Conservation (phyloP, 1,140 invertebrate species). For the Rhynchophorus ferrugineus region DNA sequence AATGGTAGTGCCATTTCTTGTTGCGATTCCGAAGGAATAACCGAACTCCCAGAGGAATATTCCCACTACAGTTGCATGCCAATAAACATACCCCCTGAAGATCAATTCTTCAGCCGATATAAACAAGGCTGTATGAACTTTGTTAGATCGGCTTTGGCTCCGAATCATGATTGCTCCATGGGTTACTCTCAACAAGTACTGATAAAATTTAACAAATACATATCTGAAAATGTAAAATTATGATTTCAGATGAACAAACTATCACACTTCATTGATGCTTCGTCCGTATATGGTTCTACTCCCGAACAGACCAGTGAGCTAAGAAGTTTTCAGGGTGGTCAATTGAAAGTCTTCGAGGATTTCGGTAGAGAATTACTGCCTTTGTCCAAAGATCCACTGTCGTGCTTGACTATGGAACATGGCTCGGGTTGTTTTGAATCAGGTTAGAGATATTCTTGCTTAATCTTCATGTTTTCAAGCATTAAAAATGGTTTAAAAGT, state of each 20-base stretch:
- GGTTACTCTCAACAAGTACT: slow-evolving; percentile 63
- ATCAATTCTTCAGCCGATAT: slow-evolving; percentile 57
- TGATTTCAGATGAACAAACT: slow-evolving; percentile 67
- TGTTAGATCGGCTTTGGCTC: slow-evolving; percentile 55
- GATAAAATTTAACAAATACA: too few species aligned
- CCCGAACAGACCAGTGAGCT: slow-evolving; percentile 46
- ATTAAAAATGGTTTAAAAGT: too few species aligned
- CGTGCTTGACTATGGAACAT: slow-evolving; percentile 47
- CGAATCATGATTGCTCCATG: slow-evolving; percentile 55
- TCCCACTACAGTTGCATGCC: slow-evolving; percentile 64
- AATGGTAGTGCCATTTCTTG: slow-evolving; percentile 55
- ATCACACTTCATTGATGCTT: slow-evolving; percentile 66
- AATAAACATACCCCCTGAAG: slow-evolving; percentile 56
- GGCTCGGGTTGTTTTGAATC: slow-evolving; percentile 54
- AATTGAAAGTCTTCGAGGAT: slow-evolving; percentile 51
- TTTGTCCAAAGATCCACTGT: slow-evolving; percentile 43
- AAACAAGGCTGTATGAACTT: slow-evolving; percentile 60
- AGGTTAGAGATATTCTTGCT: slow-evolving; percentile 36
- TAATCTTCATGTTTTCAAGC: too few species aligned
- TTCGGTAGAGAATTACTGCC: slow-evolving; percentile 53
- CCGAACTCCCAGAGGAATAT: slow-evolving; percentile 41
- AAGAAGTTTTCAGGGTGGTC: slow-evolving; percentile 49
- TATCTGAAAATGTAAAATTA: too few species aligned
- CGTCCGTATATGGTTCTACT: slow-evolving; percentile 63
- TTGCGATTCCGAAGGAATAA: slow-evolving; percentile 45